Evolutionary conservation across 2,888 invertebrate species (phyloP), one percentile per base, ranked within the genome.

Genomic region (Andrena fulva): DNA sequence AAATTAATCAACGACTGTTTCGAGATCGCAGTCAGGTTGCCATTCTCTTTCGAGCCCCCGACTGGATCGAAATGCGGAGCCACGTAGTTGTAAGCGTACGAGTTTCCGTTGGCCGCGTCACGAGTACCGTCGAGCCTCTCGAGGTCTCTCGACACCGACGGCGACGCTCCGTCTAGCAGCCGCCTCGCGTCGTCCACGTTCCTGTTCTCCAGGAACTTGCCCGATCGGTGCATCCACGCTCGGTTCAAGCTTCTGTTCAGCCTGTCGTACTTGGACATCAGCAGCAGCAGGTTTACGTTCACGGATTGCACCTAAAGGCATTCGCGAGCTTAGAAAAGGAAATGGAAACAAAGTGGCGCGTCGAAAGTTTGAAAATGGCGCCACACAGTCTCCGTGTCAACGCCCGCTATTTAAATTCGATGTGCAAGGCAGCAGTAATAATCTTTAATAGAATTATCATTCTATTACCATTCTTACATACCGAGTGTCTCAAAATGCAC

Each of bases 241-340:
- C 89, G 88, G 78, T 89, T 89, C 27, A 91, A 82, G 71, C 86
- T 89, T 77, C 86, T 83, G 54, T 88, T 90, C 35, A 91, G 42
- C 56, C 82, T 87, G n/a, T 92, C 92, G 76, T 90, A 91, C 63
- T 89, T 91, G 64, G 91, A 79, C 90, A 89, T 91, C 12, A 91
- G 67, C 67, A 90, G 75, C 70, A 88, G 84, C n/a, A 91, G 60
- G 83, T 91, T 91, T 52, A 87, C 82, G 67, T 91, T 92, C 71
- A 90, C 78, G 42, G 85, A 87, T 54, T 90, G 88, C 81, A 92
- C 88, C 92, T 92, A 85, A 52, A 72, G 73, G 72, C 54, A 66
- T 56, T 62, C 20, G 20, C 54, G 20, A 42, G 42, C 12, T 42
- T 42, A 42, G 42, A 42, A 42, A 16, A 16, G 12, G 5, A 16